Evolutionary conservation across 2,113 vertebrate species (phyloP), one percentile per base, ranked within the genome.

Genomic region (Dipodomys ordii): DNA sequence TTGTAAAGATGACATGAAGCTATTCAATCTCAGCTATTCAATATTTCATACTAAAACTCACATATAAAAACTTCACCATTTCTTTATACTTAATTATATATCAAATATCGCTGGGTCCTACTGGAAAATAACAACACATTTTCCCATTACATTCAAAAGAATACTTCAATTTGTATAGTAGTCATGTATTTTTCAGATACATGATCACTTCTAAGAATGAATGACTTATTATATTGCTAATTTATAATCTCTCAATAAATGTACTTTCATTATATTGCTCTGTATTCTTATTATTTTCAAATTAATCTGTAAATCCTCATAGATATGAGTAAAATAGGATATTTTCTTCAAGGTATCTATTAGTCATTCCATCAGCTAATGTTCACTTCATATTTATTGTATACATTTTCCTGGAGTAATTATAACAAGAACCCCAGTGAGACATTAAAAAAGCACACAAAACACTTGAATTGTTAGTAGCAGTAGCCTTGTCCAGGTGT

Each of bases 1-100:
- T 88, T 87, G 25, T 88, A 93, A 95, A 96, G 96, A 94, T 90
- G 78, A n/a, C 44, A 91, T 89, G 88, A 93, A 93, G 65, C 15
- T 84, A 7, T 2, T 39, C 28, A 28, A 73, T 92, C 94, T 92
- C 32, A 81, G 19, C 39, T 87, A 46, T 10, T 68, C 22, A 90
- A 57, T 93, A 78, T 93, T 90, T 95, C 69, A 91, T 9, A 84
- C 25, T 82, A 82, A 95, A 91, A 10, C 60, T 69, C 28, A 81
- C 73, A 93, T 39, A 32, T 60, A 91, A 93, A 68, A 18, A 12
- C 10, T 92, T 92, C 81, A 86, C 23, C 76, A 72, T 83, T 67
- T 77, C 62, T 86, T 79, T 8, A 62, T 27, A 80, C 22, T 91
- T 28, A 57, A 60, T 72, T 94, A 60, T 79, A 72, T 83, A 90